These are phyloP conservation scores for Drosophila antonietae DNA, from an alignment of 2,888 invertebrate species.

Conservation along the genomic window DNA sequence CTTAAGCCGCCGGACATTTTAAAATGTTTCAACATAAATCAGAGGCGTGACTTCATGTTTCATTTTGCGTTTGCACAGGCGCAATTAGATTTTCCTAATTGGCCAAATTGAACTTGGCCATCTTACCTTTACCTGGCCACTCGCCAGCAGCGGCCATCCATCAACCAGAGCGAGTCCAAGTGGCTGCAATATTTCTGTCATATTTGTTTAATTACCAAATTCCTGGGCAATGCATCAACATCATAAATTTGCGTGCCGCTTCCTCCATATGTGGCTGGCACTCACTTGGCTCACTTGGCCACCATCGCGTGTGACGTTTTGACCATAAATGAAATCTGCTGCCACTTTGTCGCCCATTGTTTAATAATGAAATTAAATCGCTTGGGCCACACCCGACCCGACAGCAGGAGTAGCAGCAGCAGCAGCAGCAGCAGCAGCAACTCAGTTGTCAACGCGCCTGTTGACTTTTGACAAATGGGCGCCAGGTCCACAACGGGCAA, in stretches of 20 bases:
- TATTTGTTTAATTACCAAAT: constrained; percentile 81
- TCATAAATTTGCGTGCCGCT: constrained; percentile 55
- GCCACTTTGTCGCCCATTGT: constrained; percentile 78
- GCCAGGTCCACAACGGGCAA: constrained; percentile 41
- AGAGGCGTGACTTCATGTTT: constrained; percentile 49
- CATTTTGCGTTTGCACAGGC: constrained; percentile 39
- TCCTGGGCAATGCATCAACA: constrained; percentile 81
- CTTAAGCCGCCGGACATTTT: constrained; percentile 63
- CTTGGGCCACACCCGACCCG: constrained; percentile 17
- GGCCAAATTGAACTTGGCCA: constrained; percentile 3
- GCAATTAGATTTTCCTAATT: constrained; percentile 47
- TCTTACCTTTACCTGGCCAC: background rate
- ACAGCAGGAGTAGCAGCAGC: background rate
- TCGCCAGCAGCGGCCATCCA: constrained; percentile 46
- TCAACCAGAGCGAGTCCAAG: constrained; percentile 18
- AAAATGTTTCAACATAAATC: constrained; percentile 66
- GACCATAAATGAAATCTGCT: constrained; percentile 75
- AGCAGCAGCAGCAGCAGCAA: background rate
- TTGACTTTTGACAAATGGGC: constrained; percentile 78
- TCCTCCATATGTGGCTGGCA: constrained; percentile 20
- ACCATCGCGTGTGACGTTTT: constrained; percentile 57
- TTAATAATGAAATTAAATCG: constrained; percentile 79
- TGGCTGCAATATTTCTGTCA: constrained; percentile 80
- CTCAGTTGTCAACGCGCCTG: constrained; percentile 75
- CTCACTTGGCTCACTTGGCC: constrained; percentile 2